phyloP scores from a whole-genome alignment of 1,140 invertebrate species.

The Aphis craccivora region DNA sequence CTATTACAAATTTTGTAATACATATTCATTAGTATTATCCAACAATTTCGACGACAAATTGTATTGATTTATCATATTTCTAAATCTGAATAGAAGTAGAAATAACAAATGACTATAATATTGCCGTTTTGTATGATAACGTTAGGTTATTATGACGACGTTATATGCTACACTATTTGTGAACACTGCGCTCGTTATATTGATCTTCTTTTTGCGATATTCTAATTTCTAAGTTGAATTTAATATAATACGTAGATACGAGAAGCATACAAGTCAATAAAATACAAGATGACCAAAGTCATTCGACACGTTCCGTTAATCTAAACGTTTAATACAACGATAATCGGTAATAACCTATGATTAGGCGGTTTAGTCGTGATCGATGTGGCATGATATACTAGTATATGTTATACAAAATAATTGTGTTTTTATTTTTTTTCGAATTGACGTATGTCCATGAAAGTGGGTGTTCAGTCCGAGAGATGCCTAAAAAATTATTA shows the following conservation, averaged over 20 bases:
- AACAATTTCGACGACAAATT: neutral
- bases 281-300: neutral
- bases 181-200: neutral
- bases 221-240: neutral
- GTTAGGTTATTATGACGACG: no score
- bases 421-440: neutral
- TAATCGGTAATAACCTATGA: neutral
- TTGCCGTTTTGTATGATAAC: neutral
- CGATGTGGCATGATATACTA: neutral
- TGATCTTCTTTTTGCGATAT: neutral
- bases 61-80: neutral
- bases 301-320: neutral
- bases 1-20: neutral
- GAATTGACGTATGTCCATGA: neutral
- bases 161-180: neutral
- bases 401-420: neutral
- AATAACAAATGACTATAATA: neutral
- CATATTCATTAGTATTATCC: neutral
- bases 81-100: neutral
- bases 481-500: neutral
- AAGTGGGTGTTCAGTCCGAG: neutral
- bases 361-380: no score
- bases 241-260: neutral
- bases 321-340: neutral
- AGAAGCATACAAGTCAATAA: neutral